phyloP scores from a whole-genome alignment of 2,797 vertebrate genomes.

The Leptodactylus fallax region DNA sequence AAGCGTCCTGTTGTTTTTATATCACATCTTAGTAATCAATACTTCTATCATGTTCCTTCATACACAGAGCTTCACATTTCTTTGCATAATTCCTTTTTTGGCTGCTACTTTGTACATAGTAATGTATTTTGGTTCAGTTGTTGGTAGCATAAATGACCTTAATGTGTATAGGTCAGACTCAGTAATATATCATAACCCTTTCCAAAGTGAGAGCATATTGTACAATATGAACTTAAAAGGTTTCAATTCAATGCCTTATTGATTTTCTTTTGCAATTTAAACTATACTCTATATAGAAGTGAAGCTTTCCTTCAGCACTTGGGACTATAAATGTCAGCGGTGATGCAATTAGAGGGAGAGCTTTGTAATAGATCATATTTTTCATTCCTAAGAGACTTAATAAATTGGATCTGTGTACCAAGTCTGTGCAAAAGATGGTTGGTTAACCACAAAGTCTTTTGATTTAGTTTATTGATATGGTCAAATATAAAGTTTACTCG shows the following conservation, averaged over 20 bases:
- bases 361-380: constrained; percentile 51
- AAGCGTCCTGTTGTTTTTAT: background rate
- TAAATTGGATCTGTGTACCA: constrained; percentile 38
- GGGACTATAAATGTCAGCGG: constrained; percentile 54
- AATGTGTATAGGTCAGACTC: constrained; percentile 28
- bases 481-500: constrained; percentile 58
- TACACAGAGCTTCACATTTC: background rate
- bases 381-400: background rate
- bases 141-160: constrained; percentile 31
- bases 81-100: background rate
- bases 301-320: constrained; percentile 37
- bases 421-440: background rate
- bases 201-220: constrained; percentile 19
- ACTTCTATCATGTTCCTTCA: background rate
- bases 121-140: constrained; percentile 4
- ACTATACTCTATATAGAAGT: constrained; percentile 49
- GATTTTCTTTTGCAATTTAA: constrained; percentile 66
- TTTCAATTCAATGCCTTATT: constrained; percentile 47
- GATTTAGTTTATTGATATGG: constrained; percentile 53
- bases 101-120: background rate
- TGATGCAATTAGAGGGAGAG: constrained; percentile 58
- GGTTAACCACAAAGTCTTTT: constrained; percentile 55
- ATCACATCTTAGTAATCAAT: background rate
- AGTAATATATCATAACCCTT: constrained; percentile 48
- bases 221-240: constrained; percentile 49